A percentile compares a stretch with the other conserved stretches of the same genome.
Conservation (phyloP, 2,113 vertebrate genomes). For the Notothenia coriiceps region DNA sequence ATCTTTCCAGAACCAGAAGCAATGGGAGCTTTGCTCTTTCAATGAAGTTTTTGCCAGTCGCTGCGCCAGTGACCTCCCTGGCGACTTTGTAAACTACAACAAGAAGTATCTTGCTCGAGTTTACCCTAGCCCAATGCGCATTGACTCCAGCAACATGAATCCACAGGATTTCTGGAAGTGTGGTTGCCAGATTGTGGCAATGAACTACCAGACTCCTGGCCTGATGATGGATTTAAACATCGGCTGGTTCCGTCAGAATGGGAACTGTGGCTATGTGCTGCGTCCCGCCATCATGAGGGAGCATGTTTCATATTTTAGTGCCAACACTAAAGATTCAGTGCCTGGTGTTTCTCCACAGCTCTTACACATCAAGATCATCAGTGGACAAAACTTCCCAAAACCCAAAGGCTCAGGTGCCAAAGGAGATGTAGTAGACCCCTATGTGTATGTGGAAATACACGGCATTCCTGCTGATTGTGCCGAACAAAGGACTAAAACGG, state of each 20-base stretch:
- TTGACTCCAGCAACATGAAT: slow-evolving; percentile 99
- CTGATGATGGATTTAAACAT: slow-evolving; percentile 99
- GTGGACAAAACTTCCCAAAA: slow-evolving; percentile 97
- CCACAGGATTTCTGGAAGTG: slow-evolving; percentile 99
- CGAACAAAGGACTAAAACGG: slow-evolving; percentile 96
- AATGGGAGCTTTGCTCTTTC: slow-evolving; percentile 98
- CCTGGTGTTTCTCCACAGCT: slow-evolving; percentile 97
- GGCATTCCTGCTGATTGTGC: slow-evolving; percentile 97
- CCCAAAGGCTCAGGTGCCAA: slow-evolving; percentile 98
- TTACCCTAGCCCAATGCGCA: slow-evolving; percentile 97
- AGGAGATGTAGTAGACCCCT: slow-evolving; percentile 97
- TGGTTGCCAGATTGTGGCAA: slow-evolving; percentile 97
- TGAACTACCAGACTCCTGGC: slow-evolving; percentile 98
- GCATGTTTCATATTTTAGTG: slow-evolving; percentile 97
- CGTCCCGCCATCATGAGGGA: slow-evolving; percentile 98
- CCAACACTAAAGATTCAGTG: slow-evolving; percentile 97
- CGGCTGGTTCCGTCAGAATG: slow-evolving; percentile 97
- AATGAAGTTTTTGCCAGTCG: slow-evolving; percentile 95
- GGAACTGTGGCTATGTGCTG: slow-evolving; percentile 95
- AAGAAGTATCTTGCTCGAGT: slow-evolving; percentile 95
- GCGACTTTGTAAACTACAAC: slow-evolving; percentile 98
- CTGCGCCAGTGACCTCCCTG: slow-evolving; percentile 93
- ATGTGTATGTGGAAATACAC: slow-evolving; percentile 97
- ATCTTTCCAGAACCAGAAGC: slow-evolving; percentile 95
- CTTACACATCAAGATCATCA: slow-evolving; percentile 98